Conservation (phyloP, 2,113 vertebrate species). For the Himantopus leucocephalus region DNA sequence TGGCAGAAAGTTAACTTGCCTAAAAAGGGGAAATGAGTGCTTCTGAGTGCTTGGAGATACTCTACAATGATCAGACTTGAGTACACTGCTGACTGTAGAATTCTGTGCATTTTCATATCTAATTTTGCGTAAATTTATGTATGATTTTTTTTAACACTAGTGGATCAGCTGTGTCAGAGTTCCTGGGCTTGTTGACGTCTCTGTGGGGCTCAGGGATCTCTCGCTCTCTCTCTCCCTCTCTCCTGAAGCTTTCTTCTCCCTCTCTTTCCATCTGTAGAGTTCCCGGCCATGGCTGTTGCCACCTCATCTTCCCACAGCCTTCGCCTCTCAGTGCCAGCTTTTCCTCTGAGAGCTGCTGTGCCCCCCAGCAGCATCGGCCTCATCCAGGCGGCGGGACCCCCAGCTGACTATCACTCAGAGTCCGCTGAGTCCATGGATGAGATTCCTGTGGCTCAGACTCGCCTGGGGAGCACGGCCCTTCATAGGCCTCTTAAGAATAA, state of each 20-base stretch:
- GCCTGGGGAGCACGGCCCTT: conserved; percentile 78
- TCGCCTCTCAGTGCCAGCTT: conserved; percentile 71
- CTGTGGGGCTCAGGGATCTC: background rate
- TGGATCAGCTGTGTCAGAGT: background rate
- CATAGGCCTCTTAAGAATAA: background rate
- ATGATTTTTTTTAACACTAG: background rate
- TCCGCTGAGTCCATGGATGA: conserved; percentile 89
- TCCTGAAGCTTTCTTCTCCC: background rate
- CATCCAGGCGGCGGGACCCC: conserved; percentile 73
- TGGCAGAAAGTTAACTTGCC: background rate
- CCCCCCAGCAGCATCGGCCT: conserved; percentile 38
- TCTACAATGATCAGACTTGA: background rate
- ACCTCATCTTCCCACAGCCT: conserved; percentile 64
- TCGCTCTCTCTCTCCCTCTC: background rate
- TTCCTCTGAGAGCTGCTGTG: conserved; percentile 67
- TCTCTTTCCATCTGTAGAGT: conserved; percentile 3
- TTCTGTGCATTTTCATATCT: background rate
- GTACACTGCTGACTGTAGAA: background rate
- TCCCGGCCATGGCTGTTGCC: background rate
- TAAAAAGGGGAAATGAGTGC: background rate
- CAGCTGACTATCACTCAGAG: conserved; percentile 84
- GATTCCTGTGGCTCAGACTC: conserved; percentile 85
- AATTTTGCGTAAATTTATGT: background rate
- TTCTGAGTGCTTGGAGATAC: background rate
- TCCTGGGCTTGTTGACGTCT: background rate